These are phyloP conservation scores for Dasyornis broadbenti DNA, from an alignment of 2,113 vertebrate species.

Conservation along the genomic window DNA sequence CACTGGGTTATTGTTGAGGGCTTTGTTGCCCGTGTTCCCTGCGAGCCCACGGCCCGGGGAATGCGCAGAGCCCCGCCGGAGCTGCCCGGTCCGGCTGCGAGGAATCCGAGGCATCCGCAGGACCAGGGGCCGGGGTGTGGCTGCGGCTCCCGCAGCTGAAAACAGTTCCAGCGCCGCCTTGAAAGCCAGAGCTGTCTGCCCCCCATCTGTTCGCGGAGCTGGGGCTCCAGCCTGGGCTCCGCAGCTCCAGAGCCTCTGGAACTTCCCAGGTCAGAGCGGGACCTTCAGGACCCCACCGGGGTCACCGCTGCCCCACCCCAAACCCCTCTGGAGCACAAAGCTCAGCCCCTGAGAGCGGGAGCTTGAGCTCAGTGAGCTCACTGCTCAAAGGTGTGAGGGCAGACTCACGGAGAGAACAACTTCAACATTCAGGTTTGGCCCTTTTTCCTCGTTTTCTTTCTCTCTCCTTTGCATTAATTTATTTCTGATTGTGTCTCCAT, in stretches of 20 bases:
- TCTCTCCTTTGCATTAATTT: fast-evolving
- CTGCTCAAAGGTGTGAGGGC: not conserved
- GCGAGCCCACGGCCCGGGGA: not conserved
- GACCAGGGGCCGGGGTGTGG: not conserved
- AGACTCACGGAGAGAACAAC: too few species aligned
- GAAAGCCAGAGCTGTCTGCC: not conserved
- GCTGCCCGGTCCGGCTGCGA: not conserved
- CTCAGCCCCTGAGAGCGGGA: not conserved
- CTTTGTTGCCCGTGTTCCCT: not conserved
- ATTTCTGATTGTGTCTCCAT: not conserved
- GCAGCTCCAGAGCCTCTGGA: not conserved
- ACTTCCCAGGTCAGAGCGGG: fast-evolving
- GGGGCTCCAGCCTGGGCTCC: not conserved
- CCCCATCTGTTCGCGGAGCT: not conserved
- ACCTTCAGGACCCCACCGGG: fast-evolving
- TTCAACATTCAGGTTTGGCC: not conserved
- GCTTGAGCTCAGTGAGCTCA: fast-evolving
- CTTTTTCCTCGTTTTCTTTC: fast-evolving
- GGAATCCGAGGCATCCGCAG: not conserved
- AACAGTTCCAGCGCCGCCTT: not conserved
- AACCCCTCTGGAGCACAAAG: not conserved
- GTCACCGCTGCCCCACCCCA: fast-evolving
- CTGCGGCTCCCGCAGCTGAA: not conserved
- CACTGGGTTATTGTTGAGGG: not conserved
- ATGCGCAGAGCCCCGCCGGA: not conserved